These are phyloP conservation scores for Semotilus atromaculatus DNA, from an alignment of 2,797 vertebrate genomes.

Conservation along the genomic window DNA sequence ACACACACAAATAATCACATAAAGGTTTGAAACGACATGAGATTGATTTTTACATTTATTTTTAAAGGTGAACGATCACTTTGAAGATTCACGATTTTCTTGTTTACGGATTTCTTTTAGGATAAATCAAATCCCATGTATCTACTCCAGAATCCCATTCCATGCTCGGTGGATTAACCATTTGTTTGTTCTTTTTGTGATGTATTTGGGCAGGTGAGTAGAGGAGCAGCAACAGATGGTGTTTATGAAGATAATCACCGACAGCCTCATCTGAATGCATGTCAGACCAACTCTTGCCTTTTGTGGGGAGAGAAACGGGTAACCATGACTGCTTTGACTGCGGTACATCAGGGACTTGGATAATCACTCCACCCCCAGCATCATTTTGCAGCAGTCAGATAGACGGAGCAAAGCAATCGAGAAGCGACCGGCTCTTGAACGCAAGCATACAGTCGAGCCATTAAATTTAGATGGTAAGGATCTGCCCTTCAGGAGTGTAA, in stretches of 20 bases:
- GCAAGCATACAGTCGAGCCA: slow-evolving; percentile 63
- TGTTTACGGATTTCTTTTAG: slow-evolving; percentile 23
- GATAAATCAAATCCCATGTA: slow-evolving; percentile 45
- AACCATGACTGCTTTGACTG: slow-evolving; percentile 47
- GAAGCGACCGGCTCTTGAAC: slow-evolving; percentile 47
- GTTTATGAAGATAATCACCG: slow-evolving; percentile 60
- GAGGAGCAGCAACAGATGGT: slow-evolving; percentile 59
- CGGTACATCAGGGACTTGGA: slow-evolving; percentile 22
- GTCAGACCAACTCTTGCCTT: slow-evolving; percentile 35
- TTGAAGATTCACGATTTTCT: slow-evolving; percentile 15
- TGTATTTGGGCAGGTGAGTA: slow-evolving; percentile 55
- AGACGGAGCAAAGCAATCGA: slow-evolving; percentile 38
- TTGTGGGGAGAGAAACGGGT: slow-evolving; percentile 32
- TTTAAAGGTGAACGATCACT: slow-evolving; percentile 14
- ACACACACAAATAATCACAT: background rate
- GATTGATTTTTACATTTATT: background rate
- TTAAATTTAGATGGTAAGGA: slow-evolving; percentile 77
- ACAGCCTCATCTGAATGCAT: slow-evolving; percentile 55
- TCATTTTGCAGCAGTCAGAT: slow-evolving; percentile 41
- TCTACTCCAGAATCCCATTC: slow-evolving; percentile 34
- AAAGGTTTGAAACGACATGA: background rate
- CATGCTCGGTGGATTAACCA: slow-evolving; percentile 45
- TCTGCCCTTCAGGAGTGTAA: slow-evolving; percentile 77
- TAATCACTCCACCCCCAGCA: slow-evolving; percentile 41
- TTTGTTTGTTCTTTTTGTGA: slow-evolving; percentile 40